Base-by-base conservation (phyloP, 1,140 invertebrate species). In the Cheumatopsyche charites region DNA sequence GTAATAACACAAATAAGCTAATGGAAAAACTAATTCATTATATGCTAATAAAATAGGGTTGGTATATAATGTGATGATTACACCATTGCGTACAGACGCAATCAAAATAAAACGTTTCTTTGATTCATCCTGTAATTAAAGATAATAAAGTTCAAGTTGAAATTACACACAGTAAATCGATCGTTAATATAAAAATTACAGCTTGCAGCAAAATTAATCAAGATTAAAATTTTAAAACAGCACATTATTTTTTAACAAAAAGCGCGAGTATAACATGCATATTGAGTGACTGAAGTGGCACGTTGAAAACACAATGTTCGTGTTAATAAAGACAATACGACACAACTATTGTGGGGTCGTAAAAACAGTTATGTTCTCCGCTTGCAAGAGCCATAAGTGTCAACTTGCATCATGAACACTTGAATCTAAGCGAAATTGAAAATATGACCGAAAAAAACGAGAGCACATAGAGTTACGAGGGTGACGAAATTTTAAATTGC, bases 31-130 rank as follows among this genome's bases (percentile, higher is more conserved):
- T 58, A 58, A 58, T 13, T 17, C 62, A 63, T 29, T 12, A 63
- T 9, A 63, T 41, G 29, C 29, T 63, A 63, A 63, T 63, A 23
- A 43, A 63, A 63, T 63, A 63, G 29, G n/a, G 29, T 41, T n/a
- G 42, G 5, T 15, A 23, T n/a, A 23, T 63, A 63, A 63, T 63
- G 29, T 15, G 36, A 63, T 63, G 62, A 63, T 63, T 63, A 43
- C 15, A 42, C 21, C 55, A 58, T 58, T 58, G 25, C 23, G 13
- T 3, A 12, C 23, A 58, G 23, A 21, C 9, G n/a, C 12, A 58
- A 58, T 19, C 15, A 23, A 58, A 58, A 47, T n/a, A 4, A 13
- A 47, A 12, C 43, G 13, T 19, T 58, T 58, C 55, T 23, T 58
- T 12, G 19, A 58, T 58, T 58, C 13, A 58, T 58, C 55, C 55